Base-by-base conservation (phyloP, 2,888 invertebrate genomes). In the Rhagonycha fulva region DNA sequence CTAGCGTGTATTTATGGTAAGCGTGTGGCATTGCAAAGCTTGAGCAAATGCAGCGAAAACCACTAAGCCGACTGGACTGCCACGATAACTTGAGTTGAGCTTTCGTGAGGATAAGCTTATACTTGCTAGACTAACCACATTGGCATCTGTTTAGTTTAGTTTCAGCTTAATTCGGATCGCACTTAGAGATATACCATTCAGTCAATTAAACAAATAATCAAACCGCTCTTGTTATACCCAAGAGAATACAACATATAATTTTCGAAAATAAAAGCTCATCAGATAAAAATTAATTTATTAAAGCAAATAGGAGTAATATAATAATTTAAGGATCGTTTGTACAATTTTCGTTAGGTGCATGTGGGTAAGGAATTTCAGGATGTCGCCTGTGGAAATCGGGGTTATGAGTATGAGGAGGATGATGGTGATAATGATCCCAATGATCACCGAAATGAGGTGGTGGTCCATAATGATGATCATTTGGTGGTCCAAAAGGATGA, bases 101-200 rank as follows among this genome's bases (percentile, higher is more conserved):
- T 77, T 68, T 75, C 77, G 74, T 71, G 75, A 77, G 77, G 77
- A 77, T 77, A 71, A 77, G 77, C 77, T 77, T 77, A 76, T 74
- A 74, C 75, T 77, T 77, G 68, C 77, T 77, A 72, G 72, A 77
- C 77, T 75, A 77, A 75, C 77, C 77, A 71, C 77, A 77, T 72
- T 77, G 74, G 74, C 77, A 77, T 77, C 77, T 77, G 77, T 77
- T 77, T 77, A 77, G 77, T 75, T 77, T 74, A 72, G 77, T 74
- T 77, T 61, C 62, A 69, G 74, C 66, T 77, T 77, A 77, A 32
- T 74, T 76, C 71, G 73, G 70, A 73, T 73, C 62, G 76, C 76
- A 76, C 71, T 76, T 70, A 71, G 62, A 76, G 63, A 73, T 62
- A 72, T 76, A 73, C 71, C 61, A 28, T 76, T 62, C 68, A 73